Conservation (phyloP, 2,888 invertebrate species). For the Macrophya alboannulata region DNA sequence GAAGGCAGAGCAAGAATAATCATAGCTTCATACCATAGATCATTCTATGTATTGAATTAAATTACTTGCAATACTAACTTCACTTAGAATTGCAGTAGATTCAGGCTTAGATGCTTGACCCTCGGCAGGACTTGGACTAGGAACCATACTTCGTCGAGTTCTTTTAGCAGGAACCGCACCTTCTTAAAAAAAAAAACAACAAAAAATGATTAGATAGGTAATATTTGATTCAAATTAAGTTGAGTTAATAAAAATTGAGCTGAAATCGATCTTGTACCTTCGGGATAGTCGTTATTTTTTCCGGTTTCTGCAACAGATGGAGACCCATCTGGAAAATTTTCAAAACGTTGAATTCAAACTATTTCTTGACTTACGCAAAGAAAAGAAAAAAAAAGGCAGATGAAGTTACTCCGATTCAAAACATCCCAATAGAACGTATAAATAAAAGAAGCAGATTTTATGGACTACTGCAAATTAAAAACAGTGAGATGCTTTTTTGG, state of each 20-base stretch:
- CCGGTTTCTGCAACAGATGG: slow-evolving; percentile 71
- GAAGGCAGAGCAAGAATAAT: background rate
- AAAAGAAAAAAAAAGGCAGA: background rate
- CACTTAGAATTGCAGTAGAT: slow-evolving; percentile 77
- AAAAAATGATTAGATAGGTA: slow-evolving; percentile 34
- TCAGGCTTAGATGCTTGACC: slow-evolving; percentile 79
- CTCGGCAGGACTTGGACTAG: slow-evolving; percentile 79
- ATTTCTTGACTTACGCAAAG: background rate
- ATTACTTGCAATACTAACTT: slow-evolving; percentile 66
- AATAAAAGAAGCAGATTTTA: background rate
- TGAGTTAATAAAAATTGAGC: background rate
- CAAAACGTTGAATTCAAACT: background rate
- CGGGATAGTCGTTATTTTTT: slow-evolving; percentile 74
- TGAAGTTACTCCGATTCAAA: background rate
- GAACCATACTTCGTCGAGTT: slow-evolving; percentile 75
- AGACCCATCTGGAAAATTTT: slow-evolving; percentile 70
- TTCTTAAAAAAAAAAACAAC: slow-evolving; percentile 66
- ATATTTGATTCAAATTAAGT: background rate
- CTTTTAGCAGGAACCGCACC: slow-evolving; percentile 72
- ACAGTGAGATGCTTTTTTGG: background rate
- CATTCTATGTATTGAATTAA: background rate
- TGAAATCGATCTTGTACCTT: slow-evolving; percentile 68
- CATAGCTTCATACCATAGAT: background rate
- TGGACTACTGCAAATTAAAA: background rate
- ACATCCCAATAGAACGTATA: background rate